These are phyloP conservation scores for Dissostichus mawsoni DNA, from an alignment of 2,113 vertebrate genomes.

Conservation along the genomic window DNA sequence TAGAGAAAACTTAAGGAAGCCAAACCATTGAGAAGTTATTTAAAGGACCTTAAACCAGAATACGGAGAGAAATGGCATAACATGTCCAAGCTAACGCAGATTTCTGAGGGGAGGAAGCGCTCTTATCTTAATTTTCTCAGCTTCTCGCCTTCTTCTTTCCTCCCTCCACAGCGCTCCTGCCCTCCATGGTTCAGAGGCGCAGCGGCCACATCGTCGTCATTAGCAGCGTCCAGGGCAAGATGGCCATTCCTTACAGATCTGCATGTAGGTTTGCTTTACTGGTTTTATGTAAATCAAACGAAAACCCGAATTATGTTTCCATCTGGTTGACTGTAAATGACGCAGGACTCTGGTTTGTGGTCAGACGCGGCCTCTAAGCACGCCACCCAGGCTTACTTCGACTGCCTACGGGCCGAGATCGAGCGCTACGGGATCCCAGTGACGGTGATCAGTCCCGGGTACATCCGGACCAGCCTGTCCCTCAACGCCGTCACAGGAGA, in stretches of 20 bases:
- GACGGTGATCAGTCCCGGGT: slow-evolving; percentile 92
- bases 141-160: neutral
- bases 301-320: neutral
- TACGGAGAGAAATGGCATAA: neutral
- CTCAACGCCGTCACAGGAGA: slow-evolving; percentile 91
- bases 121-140: neutral
- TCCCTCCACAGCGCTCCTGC: slow-evolving; percentile 86
- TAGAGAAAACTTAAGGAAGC: neutral
- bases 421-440: slow-evolving; percentile 86
- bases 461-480: slow-evolving; percentile 94
- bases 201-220: slow-evolving; percentile 92
- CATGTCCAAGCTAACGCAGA: neutral
- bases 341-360: slow-evolving; percentile 11
- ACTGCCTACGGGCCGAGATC: slow-evolving; percentile 94
- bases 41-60: neutral
- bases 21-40: neutral
- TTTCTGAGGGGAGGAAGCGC: neutral
- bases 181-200: slow-evolving; percentile 90
- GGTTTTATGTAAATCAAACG: neutral
- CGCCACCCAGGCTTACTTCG: slow-evolving; percentile 96
- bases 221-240: slow-evolving; percentile 96
- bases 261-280: slow-evolving; percentile 89
- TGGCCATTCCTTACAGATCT: slow-evolving; percentile 94
- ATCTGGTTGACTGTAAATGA: neutral
- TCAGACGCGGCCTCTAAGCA: slow-evolving; percentile 97